Evolutionary conservation across 1,140 invertebrate species (phyloP).

Genomic region (Olivierus martensii): DNA sequence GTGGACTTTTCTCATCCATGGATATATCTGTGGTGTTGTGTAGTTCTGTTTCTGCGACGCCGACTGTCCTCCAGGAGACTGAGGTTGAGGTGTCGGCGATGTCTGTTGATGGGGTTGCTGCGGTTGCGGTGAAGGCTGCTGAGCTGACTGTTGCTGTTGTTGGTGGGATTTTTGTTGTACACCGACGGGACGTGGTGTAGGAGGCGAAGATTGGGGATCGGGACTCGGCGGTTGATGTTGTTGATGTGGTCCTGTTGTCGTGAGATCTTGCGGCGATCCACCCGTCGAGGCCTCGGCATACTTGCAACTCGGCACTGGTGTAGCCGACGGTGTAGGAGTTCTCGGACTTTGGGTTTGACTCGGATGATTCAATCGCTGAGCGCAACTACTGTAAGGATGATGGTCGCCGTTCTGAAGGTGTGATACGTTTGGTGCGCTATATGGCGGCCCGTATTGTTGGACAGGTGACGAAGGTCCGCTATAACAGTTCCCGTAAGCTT

Average conservation of each 20-base stretch:
- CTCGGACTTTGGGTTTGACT: conserved; percentile 13
- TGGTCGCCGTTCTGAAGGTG: conserved; percentile 13
- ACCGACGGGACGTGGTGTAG: not conserved
- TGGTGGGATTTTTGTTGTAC: conserved; percentile 29
- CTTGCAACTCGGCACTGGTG: conserved; percentile 18
- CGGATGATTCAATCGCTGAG: conserved; percentile 14
- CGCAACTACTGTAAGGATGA: conserved; percentile 14
- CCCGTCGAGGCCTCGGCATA: conserved; percentile 12
- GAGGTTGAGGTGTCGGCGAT: conserved; percentile 10
- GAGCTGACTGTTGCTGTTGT: conserved; percentile 35
- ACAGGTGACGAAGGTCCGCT: conserved; percentile 22
- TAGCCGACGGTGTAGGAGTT: conserved; percentile 14
- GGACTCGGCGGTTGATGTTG: conserved; percentile 8
- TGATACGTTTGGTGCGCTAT: conserved; percentile 9
- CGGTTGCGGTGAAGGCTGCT: conserved; percentile 22
- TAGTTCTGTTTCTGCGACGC: conserved; percentile 16
- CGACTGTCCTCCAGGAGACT: conserved; percentile 2
- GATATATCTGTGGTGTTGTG: conserved; percentile 71
- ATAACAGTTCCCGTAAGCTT: conserved; percentile 23
- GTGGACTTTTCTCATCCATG: conserved; percentile 95
- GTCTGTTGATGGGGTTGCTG: conserved; percentile 22
- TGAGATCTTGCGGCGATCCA: conserved; percentile 17
- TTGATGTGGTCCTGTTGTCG: conserved; percentile 7
- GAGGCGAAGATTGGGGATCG: conserved; percentile 28
- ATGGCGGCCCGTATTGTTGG: conserved; percentile 12